Conservation (phyloP, 1,140 invertebrate genomes). For the Ephestia elutella region DNA sequence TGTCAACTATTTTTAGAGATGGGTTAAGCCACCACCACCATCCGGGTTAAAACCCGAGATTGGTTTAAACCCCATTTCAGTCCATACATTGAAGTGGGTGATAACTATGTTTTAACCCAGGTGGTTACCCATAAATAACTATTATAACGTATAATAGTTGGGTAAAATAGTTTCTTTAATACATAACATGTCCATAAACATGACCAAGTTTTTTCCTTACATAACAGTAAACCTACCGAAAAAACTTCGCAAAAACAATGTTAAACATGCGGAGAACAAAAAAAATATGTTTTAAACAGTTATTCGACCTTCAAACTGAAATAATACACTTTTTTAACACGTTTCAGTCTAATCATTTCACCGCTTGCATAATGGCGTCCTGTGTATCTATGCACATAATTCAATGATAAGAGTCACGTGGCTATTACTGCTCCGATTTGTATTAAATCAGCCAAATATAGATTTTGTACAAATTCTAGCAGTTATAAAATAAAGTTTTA, state of each 20-base stretch:
- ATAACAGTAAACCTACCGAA: neutral
- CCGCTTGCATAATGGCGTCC: neutral
- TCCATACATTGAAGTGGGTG: no score
- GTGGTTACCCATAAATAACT: neutral
- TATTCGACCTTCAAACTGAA: neutral
- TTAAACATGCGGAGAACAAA: neutral
- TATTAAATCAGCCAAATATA: neutral
- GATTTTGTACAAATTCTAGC: neutral
- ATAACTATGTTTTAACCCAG: no score
- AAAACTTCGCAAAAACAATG: neutral
- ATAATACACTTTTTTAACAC: neutral
- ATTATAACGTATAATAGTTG: neutral
- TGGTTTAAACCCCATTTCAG: no score
- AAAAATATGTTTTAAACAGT: neutral
- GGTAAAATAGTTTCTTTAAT: no score
- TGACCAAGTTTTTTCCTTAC: neutral
- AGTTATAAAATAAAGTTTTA: neutral
- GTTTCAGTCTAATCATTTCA: neutral
- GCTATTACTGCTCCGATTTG: neutral
- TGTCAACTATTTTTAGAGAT: no score
- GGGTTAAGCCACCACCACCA: no score
- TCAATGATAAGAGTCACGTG: neutral
- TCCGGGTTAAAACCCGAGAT: no score
- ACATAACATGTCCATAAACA: no score
- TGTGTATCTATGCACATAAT: neutral